phyloP scores from a whole-genome alignment of 2,888 invertebrate species.

The Limnephilus marmoratus region DNA sequence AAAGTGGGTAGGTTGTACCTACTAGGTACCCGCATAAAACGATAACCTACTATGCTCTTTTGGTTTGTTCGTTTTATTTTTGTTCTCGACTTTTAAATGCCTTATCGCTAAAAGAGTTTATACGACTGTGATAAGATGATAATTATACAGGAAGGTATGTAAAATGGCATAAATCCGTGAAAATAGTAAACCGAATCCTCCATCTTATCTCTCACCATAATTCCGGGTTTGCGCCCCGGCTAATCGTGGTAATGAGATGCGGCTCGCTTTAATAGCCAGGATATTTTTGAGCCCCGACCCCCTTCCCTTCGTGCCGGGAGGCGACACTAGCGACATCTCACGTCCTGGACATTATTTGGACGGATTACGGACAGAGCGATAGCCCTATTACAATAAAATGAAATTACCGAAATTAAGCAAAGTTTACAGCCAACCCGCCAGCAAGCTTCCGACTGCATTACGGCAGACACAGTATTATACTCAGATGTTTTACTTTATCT shows the following conservation, averaged over 20 bases:
- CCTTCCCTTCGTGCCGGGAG: background rate
- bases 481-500: slow-evolving; percentile 45
- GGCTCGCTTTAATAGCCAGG: slow-evolving; percentile 51
- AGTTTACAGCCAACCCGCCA: slow-evolving; percentile 51
- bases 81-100: background rate
- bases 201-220: slow-evolving; percentile 45
- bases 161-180: slow-evolving; percentile 43
- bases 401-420: slow-evolving; percentile 62
- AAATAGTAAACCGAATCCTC: slow-evolving; percentile 49
- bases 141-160: background rate
- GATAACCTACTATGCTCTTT: background rate
- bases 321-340: slow-evolving; percentile 57
- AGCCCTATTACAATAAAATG: slow-evolving; percentile 57
- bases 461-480: slow-evolving; percentile 43
- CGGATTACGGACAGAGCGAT: slow-evolving; percentile 53
- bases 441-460: slow-evolving; percentile 56
- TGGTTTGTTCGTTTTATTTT: background rate
- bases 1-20: no score
- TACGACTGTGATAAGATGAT: slow-evolving; percentile 28
- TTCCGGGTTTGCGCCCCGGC: slow-evolving; percentile 37
- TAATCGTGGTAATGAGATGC: slow-evolving; percentile 53
- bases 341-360: slow-evolving; percentile 61
- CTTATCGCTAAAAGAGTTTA: slow-evolving; percentile 26
- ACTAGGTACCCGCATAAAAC: background rate
- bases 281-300: slow-evolving; percentile 47